These are phyloP conservation scores for Octonoba sinensis DNA, from an alignment of 2,888 invertebrate species.

Conservation along the genomic window DNA sequence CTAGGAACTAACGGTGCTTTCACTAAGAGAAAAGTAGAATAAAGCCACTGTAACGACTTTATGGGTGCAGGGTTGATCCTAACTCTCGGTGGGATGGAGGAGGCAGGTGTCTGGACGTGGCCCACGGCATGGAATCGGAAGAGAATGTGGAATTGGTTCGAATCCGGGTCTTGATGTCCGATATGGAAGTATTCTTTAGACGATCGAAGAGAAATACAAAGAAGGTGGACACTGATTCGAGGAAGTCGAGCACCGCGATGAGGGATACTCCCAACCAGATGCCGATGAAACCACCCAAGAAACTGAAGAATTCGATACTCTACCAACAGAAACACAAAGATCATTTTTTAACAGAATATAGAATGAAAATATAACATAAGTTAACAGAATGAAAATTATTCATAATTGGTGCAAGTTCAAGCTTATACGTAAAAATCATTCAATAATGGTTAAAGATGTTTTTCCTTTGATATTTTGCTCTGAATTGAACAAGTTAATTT, in stretches of 20 bases:
- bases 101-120: not conserved
- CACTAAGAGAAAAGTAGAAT: too few species aligned
- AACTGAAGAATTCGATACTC: slow-evolving; percentile 57
- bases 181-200: slow-evolving; percentile 16
- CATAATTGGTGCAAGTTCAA: too few species aligned
- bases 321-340: not conserved
- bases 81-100: not conserved
- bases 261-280: slow-evolving; percentile 62
- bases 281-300: slow-evolving; percentile 58
- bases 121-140: slow-evolving; percentile 29
- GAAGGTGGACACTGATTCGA: slow-evolving; percentile 48
- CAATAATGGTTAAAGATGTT: too few species aligned
- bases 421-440: too few species aligned
- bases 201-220: slow-evolving; percentile 28
- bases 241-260: slow-evolving; percentile 51
- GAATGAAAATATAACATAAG: too few species aligned
- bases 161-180: slow-evolving; percentile 18
- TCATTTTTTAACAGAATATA: too few species aligned
- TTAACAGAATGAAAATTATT: too few species aligned
- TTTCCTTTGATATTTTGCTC: too few species aligned
- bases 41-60: not conserved
- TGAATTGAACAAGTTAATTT: too few species aligned
- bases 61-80: not conserved
- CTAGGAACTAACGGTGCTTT: too few species aligned
- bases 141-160: slow-evolving; percentile 28